Conservation (phyloP, 2,113 vertebrate genomes). For the Channa maculata region DNA sequence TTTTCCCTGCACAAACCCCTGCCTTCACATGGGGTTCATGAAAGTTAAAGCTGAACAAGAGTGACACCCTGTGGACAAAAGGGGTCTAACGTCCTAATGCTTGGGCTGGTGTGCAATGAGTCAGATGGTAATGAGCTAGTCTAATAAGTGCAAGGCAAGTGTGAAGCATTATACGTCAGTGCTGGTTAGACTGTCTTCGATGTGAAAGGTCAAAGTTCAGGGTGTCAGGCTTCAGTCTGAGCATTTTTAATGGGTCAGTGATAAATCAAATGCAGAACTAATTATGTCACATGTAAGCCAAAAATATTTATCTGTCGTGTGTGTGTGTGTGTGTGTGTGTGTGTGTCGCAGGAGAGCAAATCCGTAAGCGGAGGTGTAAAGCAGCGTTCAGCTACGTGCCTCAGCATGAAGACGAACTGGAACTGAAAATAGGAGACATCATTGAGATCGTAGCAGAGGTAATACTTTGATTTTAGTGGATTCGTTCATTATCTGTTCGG, state of each 20-base stretch:
- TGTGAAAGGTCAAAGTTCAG: conserved; percentile 44
- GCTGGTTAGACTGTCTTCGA: background rate
- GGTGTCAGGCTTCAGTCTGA: background rate
- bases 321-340: conserved; percentile 43
- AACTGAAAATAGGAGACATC: conserved; percentile 96
- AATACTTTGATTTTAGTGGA: conserved; percentile 2
- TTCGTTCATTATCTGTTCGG: too few species aligned
- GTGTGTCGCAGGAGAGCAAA: conserved; percentile 85
- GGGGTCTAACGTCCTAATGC: background rate
- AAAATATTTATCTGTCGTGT: conserved; percentile 19
- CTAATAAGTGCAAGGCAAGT: conserved; percentile 34
- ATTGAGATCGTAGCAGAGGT: conserved; percentile 96
- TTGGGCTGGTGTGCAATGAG: conserved; percentile 46
- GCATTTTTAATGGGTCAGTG: conserved; percentile 18
- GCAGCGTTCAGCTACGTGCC: conserved; percentile 97
- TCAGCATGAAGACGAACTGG: conserved; percentile 97
- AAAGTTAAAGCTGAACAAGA: background rate
- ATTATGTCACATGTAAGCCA: conserved; percentile 9
- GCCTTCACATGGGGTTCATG: background rate
- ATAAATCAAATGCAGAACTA: conserved; percentile 14
- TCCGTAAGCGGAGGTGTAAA: conserved; percentile 93
- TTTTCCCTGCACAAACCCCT: background rate
- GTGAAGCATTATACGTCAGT: conserved; percentile 4
- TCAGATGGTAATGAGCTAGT: conserved; percentile 39
- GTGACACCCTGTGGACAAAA: conserved; percentile 58